Evolutionary conservation across 2,888 invertebrate species (phyloP).

Genomic region (Agrochola circellaris): DNA sequence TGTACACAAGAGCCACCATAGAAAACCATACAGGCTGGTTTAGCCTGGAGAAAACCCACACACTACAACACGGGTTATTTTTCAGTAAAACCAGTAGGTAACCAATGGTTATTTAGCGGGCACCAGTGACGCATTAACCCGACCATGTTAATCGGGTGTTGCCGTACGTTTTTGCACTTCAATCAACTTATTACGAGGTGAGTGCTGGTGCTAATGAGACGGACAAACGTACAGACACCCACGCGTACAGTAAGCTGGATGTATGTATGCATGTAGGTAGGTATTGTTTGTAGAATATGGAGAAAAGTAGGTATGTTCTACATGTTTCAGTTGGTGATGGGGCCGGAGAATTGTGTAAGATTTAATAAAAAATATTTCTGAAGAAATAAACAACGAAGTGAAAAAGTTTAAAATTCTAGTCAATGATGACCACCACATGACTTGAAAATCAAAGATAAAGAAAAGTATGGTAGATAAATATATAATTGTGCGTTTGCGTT

Average conservation of each 20-base stretch:
- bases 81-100: constrained; percentile 28
- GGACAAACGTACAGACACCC: constrained; percentile 64
- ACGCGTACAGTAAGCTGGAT: constrained; percentile 49
- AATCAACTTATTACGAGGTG: constrained; percentile 87
- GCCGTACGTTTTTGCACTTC: constrained; percentile 86
- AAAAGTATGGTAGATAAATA: neutral
- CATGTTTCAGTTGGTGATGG: neutral
- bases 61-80: neutral
- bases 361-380: no score
- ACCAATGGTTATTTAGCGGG: constrained; percentile 71
- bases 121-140: constrained; percentile 74
- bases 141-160: constrained; percentile 77
- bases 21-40: neutral
- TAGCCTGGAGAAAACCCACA: neutral
- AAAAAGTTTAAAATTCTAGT: neutral
- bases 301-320: neutral
- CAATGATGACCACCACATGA: neutral
- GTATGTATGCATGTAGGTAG: constrained; percentile 16
- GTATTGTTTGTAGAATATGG: neutral
- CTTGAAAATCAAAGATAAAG: neutral
- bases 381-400: no score
- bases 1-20: neutral
- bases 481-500: neutral
- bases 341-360: neutral
- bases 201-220: constrained; percentile 78